These are phyloP conservation scores for Ornithorhynchus anatinus DNA, from an alignment of 2,113 vertebrate genomes.

Conservation along the genomic window DNA sequence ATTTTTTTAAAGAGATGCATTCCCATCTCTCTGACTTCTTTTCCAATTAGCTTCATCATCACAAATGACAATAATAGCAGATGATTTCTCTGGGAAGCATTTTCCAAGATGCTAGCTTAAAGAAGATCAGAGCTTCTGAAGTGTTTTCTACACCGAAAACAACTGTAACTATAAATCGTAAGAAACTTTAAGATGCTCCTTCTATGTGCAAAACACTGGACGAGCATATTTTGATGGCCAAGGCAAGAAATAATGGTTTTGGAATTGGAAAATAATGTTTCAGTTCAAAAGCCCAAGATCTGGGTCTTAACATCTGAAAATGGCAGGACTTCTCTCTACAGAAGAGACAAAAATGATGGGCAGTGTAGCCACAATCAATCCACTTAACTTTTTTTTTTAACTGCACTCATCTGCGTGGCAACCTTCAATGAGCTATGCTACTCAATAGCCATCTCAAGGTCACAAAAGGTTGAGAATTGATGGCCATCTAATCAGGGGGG, in stretches of 20 bases:
- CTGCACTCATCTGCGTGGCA: no score
- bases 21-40: conserved; percentile 34
- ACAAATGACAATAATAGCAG: conserved; percentile 37
- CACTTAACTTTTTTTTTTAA: no score
- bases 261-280: no score
- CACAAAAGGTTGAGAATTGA: no score
- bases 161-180: conserved; percentile 38
- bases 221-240: background rate
- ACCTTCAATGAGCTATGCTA: no score
- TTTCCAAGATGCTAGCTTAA: conserved; percentile 36
- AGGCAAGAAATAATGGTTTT: background rate
- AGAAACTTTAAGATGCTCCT: background rate
- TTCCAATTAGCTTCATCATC: conserved; percentile 37
- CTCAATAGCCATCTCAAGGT: no score
- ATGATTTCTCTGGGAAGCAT: conserved; percentile 45
- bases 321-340: no score
- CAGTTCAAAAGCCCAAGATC: no score
- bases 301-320: no score
- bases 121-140: conserved; percentile 44
- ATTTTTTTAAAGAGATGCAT: conserved; percentile 39
- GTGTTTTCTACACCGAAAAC: conserved; percentile 37
- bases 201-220: background rate
- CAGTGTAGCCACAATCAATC: no score
- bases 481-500: no score
- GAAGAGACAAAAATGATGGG: no score